Evolutionary conservation across 1,140 invertebrate species (phyloP), one percentile per base, ranked within the genome.

Genomic region (Drosophila pruinosa): DNA sequence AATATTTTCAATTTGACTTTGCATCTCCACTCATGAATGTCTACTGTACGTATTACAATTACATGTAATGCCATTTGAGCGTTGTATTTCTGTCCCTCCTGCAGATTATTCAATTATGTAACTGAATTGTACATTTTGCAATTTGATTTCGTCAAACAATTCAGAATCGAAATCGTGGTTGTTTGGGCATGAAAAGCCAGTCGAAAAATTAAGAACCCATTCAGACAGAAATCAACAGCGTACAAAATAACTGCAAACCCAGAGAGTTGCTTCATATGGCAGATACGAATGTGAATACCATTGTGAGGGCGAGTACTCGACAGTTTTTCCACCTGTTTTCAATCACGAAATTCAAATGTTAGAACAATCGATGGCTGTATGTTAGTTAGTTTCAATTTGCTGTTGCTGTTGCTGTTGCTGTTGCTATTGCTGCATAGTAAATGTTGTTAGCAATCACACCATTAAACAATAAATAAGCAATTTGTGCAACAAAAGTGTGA

Each of bases 391-490:
- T n/a, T n/a, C n/a, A n/a, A n/a, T n/a, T n/a, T n/a, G n/a, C n/a
- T n/a, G n/a, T n/a, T n/a, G 28, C 6, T 47, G 28, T 10, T 54
- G 21, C 8, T 36, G 38, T 28, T 43, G 45, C 62, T 68, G 67
- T 58, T 62, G 36, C 14, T 26, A 48, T 61, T 75, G 19, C 21
- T 34, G 68, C 70, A 64, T 47, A 62, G 58, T 39, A 81, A 81
- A 81, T 81, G 78, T 72, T 72, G 78, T 75, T 86, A 59, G 73
- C 73, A 76, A 82, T 73, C 78, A 73, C 59, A 72, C 80, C 77
- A 82, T 85, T 86, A 78, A 86, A 86, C 82, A 86, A 86, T 88
- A 86, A 86, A 86, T 86, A 88, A 77, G 70, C 82, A 88, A 86
- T 88, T 86, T 86, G 86, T 75, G 71, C 48, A 54, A 63, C 43